A percentile compares a stretch with the other conserved stretches of the same genome.
These are phyloP conservation scores for Willowsia nigromaculata DNA, from an alignment of 2,888 invertebrate genomes.

Conservation along the genomic window DNA sequence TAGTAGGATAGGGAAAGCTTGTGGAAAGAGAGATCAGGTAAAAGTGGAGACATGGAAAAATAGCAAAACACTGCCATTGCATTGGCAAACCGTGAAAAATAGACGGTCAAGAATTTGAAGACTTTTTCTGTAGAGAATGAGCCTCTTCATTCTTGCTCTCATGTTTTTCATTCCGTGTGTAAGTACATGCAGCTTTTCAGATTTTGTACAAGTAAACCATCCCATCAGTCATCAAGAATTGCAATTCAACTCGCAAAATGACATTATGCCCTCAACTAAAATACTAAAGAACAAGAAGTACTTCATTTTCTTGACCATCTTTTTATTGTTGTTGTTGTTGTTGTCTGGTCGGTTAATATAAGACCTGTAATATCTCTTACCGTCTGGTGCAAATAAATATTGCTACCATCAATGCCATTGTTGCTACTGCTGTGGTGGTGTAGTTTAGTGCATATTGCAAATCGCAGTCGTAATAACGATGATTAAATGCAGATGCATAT, in stretches of 20 bases:
- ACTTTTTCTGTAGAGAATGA: no score
- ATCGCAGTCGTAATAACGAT: background rate
- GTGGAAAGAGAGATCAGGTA: no score
- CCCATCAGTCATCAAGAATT: background rate
- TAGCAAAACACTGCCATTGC: no score
- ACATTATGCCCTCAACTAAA: background rate
- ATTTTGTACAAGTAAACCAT: no score
- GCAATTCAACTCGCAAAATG: background rate
- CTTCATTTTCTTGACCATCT: constrained; percentile 34
- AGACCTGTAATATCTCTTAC: background rate
- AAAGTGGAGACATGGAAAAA: no score
- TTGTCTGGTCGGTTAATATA: background rate
- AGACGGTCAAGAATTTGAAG: no score
- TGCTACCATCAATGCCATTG: background rate
- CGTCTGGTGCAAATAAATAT: background rate
- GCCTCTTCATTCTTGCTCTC: no score
- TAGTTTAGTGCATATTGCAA: background rate
- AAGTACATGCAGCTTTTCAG: no score
- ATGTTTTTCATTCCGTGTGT: no score
- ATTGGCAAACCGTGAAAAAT: no score
- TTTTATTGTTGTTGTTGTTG: background rate
- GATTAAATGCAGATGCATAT: constrained; percentile 11
- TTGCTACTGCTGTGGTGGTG: background rate
- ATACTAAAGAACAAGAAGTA: background rate
- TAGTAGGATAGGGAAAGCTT: no score